Evolutionary conservation across 2,888 invertebrate species (phyloP).

Genomic region (Sturmia bella): DNA sequence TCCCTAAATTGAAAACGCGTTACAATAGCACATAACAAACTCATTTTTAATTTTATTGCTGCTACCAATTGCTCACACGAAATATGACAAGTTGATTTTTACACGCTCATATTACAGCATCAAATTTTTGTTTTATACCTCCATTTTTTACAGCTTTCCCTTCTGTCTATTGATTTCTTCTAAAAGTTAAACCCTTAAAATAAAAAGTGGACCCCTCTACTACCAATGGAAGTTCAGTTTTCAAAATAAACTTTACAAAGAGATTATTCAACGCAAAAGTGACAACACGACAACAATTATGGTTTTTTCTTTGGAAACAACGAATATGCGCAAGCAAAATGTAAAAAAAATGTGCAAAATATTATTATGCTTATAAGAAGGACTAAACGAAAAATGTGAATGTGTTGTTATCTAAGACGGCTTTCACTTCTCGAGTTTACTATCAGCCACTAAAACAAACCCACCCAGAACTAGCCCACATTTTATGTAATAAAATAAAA

Average conservation of each 20-base stretch:
- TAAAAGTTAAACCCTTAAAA: not conserved
- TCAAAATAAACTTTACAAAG: too few relatives aligned
- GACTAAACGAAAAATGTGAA: not conserved
- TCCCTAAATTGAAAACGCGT: too few relatives aligned
- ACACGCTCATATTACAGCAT: too few relatives aligned
- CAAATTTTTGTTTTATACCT: too few relatives aligned
- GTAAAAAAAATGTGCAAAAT: not conserved
- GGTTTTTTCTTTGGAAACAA: too few relatives aligned
- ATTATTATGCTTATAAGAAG: not conserved
- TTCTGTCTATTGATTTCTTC: slow-evolving; percentile 9
- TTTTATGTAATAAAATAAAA: slow-evolving; percentile 42
- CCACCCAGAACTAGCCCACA: slow-evolving; percentile 65
- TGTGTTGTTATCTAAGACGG: slow-evolving; percentile 3
- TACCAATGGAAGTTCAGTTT: not conserved
- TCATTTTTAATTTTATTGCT: too few relatives aligned
- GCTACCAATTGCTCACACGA: too few relatives aligned
- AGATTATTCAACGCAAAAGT: too few relatives aligned
- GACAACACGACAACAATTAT: too few relatives aligned
- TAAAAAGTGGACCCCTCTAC: not conserved
- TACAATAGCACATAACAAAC: too few relatives aligned
- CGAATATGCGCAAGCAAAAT: not conserved
- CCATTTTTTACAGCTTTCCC: too few relatives aligned
- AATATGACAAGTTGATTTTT: too few relatives aligned
- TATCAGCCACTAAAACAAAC: slow-evolving; percentile 58
- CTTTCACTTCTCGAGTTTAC: slow-evolving; percentile 36